Conservation (phyloP, 1,140 invertebrate species). For the Drosophila asahinai region DNA sequence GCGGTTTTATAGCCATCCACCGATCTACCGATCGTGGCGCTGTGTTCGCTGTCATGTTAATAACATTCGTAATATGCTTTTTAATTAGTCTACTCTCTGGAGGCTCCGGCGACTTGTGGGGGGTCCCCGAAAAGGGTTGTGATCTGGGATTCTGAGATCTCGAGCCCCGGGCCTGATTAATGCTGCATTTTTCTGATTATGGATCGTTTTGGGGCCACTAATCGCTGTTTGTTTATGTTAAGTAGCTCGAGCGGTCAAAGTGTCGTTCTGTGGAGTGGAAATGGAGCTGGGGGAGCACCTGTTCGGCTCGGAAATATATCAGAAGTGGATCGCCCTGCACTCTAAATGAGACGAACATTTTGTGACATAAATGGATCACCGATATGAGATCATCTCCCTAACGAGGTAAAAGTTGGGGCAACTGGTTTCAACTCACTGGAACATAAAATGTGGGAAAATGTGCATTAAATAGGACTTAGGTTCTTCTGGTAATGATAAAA, state of each 20-base stretch:
- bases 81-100: conserved; percentile 71
- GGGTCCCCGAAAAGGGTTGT: conserved; percentile 53
- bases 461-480: too few species aligned
- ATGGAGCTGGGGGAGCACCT: conserved; percentile 15
- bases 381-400: conserved; percentile 29
- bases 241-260: conserved; percentile 37
- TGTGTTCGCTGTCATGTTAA: conserved; percentile 83
- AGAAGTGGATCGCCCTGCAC: conserved; percentile 16
- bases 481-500: too few species aligned
- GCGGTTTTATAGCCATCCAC: conserved; percentile 49
- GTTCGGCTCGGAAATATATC: conserved; percentile 4
- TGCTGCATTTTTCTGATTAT: conserved; percentile 61
- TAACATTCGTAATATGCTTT: conserved; percentile 82
- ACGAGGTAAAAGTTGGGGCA: conserved; percentile 21
- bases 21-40: conserved; percentile 58
- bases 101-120: conserved; percentile 57
- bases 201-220: conserved; percentile 39
- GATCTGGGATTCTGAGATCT: conserved; percentile 21
- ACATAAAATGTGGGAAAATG: too few species aligned
- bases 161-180: conserved; percentile 45
- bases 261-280: conserved; percentile 22
- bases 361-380: conserved; percentile 49
- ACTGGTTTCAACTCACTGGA: neutral
- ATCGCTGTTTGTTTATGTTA: conserved; percentile 52
- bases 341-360: conserved; percentile 29